A percentile compares a stretch with the other conserved stretches of the same genome.
phyloP scores from a whole-genome alignment of 2,797 vertebrate species.

The Xiphophorus birchmanni region DNA sequence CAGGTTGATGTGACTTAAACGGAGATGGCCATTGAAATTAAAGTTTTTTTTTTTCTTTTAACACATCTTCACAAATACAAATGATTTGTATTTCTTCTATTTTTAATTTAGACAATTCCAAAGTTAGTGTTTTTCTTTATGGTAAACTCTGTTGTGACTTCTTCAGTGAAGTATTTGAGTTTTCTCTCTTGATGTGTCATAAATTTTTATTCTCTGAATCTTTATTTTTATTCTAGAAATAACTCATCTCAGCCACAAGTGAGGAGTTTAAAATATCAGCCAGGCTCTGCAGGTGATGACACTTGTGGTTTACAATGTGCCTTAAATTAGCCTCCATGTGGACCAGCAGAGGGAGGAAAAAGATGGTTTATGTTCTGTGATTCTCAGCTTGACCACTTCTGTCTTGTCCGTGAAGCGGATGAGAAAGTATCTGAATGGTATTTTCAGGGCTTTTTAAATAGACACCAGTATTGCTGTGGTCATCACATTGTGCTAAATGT shows the following conservation, averaged over 20 bases:
- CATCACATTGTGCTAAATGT: conserved; percentile 49
- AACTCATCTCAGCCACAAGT: conserved; percentile 48
- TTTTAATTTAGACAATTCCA: background rate
- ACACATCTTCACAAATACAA: background rate
- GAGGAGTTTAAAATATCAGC: conserved; percentile 62
- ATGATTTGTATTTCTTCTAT: background rate
- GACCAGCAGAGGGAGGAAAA: conserved; percentile 42
- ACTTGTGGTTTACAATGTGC: conserved; percentile 49
- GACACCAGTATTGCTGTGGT: conserved; percentile 51
- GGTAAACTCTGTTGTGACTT: background rate
- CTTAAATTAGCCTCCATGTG: conserved; percentile 69
- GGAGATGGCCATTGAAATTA: background rate
- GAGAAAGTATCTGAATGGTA: conserved; percentile 54
- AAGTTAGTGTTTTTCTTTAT: background rate
- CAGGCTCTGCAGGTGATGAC: conserved; percentile 52
- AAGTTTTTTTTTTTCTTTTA: background rate
- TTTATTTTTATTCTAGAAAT: conserved; percentile 65
- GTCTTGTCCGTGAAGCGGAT: conserved; percentile 50
- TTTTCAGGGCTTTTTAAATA: conserved; percentile 50
- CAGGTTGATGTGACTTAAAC: background rate
- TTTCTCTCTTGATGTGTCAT: background rate
- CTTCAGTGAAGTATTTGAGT: background rate
- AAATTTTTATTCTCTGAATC: conserved; percentile 22
- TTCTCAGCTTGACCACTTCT: conserved; percentile 41
- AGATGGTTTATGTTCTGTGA: conserved; percentile 65